Base-by-base conservation (phyloP, 2,113 vertebrate species). In the Psophia crepitans region DNA sequence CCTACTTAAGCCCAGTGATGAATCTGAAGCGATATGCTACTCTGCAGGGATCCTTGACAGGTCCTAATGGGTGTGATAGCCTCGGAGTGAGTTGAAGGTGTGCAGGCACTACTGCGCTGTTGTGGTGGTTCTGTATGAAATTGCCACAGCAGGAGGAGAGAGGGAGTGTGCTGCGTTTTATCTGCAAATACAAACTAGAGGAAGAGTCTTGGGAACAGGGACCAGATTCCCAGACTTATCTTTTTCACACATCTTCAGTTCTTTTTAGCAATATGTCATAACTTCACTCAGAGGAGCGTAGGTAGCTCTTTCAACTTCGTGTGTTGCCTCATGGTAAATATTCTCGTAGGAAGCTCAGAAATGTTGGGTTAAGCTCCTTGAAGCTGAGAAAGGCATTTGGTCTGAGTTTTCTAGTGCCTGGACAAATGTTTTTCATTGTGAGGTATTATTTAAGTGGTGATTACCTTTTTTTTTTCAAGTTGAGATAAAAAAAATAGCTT, bases 211-310 rank as follows among this genome's bases (percentile, higher is more conserved):
- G 23, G 44, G 22, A 94, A 32, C 33, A 74, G 11, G 18, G 48
- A 43, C 10, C 23, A 63, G 53, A 41, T 73, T 39, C 49, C 10
- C 22, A 84, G 69, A 14, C 33, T 60, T 80, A 4, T 43, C 27
- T 33, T 66, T 69, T 70, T 71, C 51, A 66, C 19, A 30, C 37
- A 11, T 57, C 30, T 77, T 56, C 11, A 7, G 18, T 20, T 87
- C 27, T 84, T 74, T 84, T 63, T 43, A 71, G 43, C n/a, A 41
- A 9, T 22, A 27, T 66, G 37, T n/a, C 30, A 24, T 35, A 11
- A 0, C 28, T 70, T 70, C 21, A 9, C 22, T 74, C 60, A 61
- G 32, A 70, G 49, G 5, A 57, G 14, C 0, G 0, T 27, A 1
- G 1, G 41, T 48, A 56, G 23, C 27, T 81, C 26, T 73, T 93